These are phyloP conservation scores for Gerris buenoi DNA, from an alignment of 1,140 invertebrate species.

Conservation along the genomic window DNA sequence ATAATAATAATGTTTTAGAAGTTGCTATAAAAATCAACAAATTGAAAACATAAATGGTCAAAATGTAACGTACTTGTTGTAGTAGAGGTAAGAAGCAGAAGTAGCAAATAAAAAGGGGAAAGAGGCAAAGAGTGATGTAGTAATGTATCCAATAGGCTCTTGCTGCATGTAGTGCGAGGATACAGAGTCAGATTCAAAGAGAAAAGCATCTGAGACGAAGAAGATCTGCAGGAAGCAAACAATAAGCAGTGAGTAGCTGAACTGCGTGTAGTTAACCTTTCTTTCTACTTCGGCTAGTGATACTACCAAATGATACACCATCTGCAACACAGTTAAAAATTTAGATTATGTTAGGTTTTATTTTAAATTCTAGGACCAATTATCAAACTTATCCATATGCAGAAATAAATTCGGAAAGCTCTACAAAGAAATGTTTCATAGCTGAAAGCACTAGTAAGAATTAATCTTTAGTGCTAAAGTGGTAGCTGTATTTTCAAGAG, in stretches of 20 bases:
- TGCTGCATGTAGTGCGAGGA: neutral
- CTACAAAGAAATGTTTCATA: no score
- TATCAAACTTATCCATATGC: no score
- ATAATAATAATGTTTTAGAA: no score
- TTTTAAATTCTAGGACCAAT: no score
- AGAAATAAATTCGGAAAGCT: no score
- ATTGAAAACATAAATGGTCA: no score
- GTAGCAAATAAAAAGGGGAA: neutral
- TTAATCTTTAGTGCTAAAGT: no score
- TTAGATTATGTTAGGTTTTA: no score
- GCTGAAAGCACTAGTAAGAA: no score
- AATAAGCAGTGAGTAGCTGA: neutral
- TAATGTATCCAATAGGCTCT: neutral
- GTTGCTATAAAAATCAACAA: no score
- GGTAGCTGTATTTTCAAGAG: no score
- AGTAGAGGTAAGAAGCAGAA: neutral
- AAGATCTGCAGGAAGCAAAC: neutral
- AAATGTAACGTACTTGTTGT: conserved; percentile 5
- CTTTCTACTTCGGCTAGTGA: neutral
- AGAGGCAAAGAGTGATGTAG: neutral
- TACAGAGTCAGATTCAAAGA: conserved; percentile 2
- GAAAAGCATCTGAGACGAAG: neutral
- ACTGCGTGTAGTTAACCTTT: neutral
- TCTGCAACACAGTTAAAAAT: no score
- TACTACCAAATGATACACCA: neutral